Conservation (phyloP, 2,888 invertebrate species). For the Gryllus longicercus region DNA sequence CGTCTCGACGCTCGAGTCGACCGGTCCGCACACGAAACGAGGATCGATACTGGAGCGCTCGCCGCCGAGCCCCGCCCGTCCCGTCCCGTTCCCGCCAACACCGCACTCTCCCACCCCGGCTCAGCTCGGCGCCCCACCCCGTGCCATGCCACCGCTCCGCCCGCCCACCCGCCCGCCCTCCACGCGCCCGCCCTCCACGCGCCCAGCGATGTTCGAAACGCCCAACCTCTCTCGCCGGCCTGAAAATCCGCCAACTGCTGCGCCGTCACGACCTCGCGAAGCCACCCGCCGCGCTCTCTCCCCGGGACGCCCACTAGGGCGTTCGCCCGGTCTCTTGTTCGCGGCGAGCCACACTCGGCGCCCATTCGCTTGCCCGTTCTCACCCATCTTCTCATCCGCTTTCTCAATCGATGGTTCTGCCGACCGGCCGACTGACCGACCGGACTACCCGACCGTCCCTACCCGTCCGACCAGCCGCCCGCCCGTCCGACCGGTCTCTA, state of each 20-base stretch:
- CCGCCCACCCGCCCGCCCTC: neutral
- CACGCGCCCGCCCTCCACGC: neutral
- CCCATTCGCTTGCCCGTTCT: too few relatives aligned
- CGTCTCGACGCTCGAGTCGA: constrained; percentile 33
- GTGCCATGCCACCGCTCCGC: neutral
- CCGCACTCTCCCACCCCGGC: neutral
- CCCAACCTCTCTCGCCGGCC: neutral
- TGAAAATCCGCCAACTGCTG: neutral
- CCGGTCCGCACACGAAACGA: constrained; percentile 22
- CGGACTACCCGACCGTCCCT: too few relatives aligned
- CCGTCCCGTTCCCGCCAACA: neutral
- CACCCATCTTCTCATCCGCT: too few relatives aligned
- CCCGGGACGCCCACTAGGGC: too few relatives aligned
- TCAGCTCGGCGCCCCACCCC: constrained; percentile 5
- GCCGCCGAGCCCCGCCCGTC: neutral
- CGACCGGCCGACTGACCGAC: too few relatives aligned
- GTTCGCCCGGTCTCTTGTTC: too few relatives aligned
- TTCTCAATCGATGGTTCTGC: too few relatives aligned
- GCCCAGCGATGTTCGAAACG: constrained; percentile 19
- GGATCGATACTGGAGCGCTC: constrained; percentile 11
- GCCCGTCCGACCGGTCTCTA: too few relatives aligned
- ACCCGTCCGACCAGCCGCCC: too few relatives aligned
- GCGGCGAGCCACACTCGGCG: too few relatives aligned
- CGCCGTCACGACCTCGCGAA: neutral
- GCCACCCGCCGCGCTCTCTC: neutral